Base-by-base conservation (phyloP, 2,113 vertebrate species). In the Paedocypris sp. region DNA sequence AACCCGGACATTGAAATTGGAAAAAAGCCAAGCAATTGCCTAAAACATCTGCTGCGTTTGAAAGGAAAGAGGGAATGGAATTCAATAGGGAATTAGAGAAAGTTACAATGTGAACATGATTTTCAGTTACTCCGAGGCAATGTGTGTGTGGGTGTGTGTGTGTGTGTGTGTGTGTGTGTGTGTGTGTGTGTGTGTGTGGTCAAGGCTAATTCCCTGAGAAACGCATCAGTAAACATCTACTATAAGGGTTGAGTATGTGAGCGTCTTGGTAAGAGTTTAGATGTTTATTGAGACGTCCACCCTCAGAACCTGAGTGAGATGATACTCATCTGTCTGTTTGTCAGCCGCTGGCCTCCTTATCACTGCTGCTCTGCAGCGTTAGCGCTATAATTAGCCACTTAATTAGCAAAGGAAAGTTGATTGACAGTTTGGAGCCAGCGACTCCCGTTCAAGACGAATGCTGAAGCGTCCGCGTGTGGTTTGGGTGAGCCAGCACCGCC, bases 391-490 rank as follows among this genome's bases (percentile, higher is more conserved):
- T 76, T 76, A 76, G 69, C 67, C 53, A 57, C 64, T 72, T 76
- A 76, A 76, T 76, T 76, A 76, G 74, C 50, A 68, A 56, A 49
- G 28, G 49, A 48, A 54, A 60, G 48, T 70, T 74, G 71, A 74
- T 48, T 76, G 74, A 76, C 74, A 76, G 69, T 76, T 76, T 76
- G 71, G 70, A 76, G 74, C 71, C 74, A 76, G 58, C 66, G 66
- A 69, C 60, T 74, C 64, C 60, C 46, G 39, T 59, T 67, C 49
- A 70, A 47, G 52, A 65, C 25, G 23, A 49, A 49, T 8, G 39
- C 13, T 5, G 41, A 41, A 51, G 59, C 11, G 28, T 19, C 15
- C 41, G 52, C 64, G 62, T 59, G 53, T 66, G 57, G 59, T 36
- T 45, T 2, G 62, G 18, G 42, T 23, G 43, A 31, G 39, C 57